These are phyloP conservation scores for Tetragnatha montana DNA, from an alignment of 2,888 invertebrate species.

Conservation along the genomic window DNA sequence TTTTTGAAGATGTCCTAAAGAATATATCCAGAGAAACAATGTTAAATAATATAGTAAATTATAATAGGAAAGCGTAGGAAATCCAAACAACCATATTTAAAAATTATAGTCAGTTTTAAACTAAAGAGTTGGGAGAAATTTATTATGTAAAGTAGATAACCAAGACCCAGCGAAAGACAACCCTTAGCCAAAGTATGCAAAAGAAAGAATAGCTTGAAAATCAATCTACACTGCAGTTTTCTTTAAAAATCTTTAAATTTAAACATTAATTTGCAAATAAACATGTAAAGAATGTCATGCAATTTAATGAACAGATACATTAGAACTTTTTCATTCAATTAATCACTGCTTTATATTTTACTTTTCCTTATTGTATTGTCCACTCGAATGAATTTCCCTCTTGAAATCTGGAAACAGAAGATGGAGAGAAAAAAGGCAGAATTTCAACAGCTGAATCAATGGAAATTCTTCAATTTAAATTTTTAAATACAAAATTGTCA, in stretches of 20 bases:
- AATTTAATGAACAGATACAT: not conserved
- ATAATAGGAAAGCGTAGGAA: not conserved
- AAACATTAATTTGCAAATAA: too few relatives aligned
- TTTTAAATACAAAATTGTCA: too few relatives aligned
- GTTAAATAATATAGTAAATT: not conserved
- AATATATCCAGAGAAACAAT: not conserved
- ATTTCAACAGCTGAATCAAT: too few relatives aligned
- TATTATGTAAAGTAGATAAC: not conserved
- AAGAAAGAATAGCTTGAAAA: slow-evolving; percentile 5
- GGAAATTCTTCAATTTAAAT: too few relatives aligned
- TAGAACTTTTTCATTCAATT: not conserved
- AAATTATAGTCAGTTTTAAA: slow-evolving; percentile 3
- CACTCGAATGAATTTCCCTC: too few relatives aligned
- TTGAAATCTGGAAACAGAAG: too few relatives aligned
- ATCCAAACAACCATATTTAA: not conserved
- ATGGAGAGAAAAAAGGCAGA: too few relatives aligned
- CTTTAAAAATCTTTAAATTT: not conserved
- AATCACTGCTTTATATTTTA: too few relatives aligned
- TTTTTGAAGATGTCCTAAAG: not conserved
- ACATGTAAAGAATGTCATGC: too few relatives aligned
- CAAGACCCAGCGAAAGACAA: slow-evolving; percentile 27
- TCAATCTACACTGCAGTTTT: slow-evolving; percentile 25
- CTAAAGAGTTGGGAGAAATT: slow-evolving; percentile 3
- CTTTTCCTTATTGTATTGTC: too few relatives aligned
- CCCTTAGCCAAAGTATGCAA: slow-evolving; percentile 5